Percentiles rank a stretch among this genome's conserved stretches.
Evolutionary conservation across 2,888 invertebrate genomes (phyloP).

Genomic region (Hirtodrosophila duncani): DNA sequence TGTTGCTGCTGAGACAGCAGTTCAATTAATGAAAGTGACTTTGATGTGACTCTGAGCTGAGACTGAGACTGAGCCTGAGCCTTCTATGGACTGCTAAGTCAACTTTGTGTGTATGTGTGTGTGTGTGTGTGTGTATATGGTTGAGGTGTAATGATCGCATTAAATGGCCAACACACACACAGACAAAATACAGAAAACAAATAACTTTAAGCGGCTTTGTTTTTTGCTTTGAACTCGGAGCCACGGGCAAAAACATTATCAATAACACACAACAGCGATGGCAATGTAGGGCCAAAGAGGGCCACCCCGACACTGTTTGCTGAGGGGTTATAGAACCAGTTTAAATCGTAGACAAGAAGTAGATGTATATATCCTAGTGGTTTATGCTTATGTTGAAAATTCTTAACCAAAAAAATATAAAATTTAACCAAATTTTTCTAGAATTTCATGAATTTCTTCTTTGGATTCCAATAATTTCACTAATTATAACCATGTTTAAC

Average conservation of each 20-base stretch:
- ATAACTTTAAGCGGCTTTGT: constrained; percentile 29
- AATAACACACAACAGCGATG: constrained; percentile 20
- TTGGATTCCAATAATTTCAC: no score
- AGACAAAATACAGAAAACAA: not conserved
- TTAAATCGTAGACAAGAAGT: no score
- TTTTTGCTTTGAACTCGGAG: constrained; percentile 21
- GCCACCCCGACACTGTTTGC: no score
- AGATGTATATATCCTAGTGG: no score
- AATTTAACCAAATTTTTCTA: no score
- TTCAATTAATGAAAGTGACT: constrained; percentile 43
- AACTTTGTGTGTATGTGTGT: constrained; percentile 20
- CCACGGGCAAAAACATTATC: not conserved
- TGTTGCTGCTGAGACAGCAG: not conserved
- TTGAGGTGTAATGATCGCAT: constrained; percentile 40
- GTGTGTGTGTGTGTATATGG: constrained; percentile 16
- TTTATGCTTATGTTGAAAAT: no score
- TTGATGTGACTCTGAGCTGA: constrained; percentile 32
- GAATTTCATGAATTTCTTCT: no score
- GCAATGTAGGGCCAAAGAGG: no score
- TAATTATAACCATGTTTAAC: no score
- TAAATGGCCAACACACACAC: constrained; percentile 3
- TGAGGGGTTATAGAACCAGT: no score
- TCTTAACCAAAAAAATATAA: no score
- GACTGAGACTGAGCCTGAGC: no score
- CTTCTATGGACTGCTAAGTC: constrained; percentile 4